A percentile compares a stretch with the other conserved stretches of the same genome.
phyloP scores from a whole-genome alignment of 1,140 invertebrate genomes.

The Bemisia tabaci region DNA sequence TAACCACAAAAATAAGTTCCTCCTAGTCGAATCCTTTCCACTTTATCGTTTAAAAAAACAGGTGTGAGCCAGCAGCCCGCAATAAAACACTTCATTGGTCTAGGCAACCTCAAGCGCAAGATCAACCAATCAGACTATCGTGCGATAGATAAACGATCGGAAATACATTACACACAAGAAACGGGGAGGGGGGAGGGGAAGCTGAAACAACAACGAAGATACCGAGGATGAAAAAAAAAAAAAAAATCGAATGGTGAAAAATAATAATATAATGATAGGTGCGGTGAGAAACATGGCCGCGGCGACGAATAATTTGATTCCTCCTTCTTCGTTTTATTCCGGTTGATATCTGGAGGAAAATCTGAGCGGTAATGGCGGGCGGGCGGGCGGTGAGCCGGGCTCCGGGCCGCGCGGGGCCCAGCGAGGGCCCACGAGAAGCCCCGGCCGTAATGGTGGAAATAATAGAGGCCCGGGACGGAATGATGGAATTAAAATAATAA shows the following conservation, averaged over 20 bases:
- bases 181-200: not conserved
- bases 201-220: not conserved
- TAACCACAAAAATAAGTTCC: too few relatives aligned
- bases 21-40: too few relatives aligned
- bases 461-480: not conserved
- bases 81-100: not conserved
- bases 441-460: not conserved
- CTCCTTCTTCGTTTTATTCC: not conserved
- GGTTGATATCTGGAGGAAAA: not conserved
- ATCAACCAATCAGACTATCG: not conserved
- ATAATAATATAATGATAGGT: not conserved
- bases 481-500: not conserved
- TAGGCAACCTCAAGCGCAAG: not conserved
- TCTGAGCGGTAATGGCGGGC: not conserved
- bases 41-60: not conserved
- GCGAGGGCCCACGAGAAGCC: not conserved
- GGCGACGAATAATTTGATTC: not conserved
- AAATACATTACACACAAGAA: not conserved
- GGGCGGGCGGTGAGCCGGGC: not conserved
- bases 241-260: not conserved
- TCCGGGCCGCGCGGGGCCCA: not conserved
- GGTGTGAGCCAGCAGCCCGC: not conserved
- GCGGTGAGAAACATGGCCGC: not conserved
- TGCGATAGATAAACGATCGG: not conserved
- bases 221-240: not conserved